phyloP scores from a whole-genome alignment of 2,888 invertebrate species.

The Euplexia lucipara region DNA sequence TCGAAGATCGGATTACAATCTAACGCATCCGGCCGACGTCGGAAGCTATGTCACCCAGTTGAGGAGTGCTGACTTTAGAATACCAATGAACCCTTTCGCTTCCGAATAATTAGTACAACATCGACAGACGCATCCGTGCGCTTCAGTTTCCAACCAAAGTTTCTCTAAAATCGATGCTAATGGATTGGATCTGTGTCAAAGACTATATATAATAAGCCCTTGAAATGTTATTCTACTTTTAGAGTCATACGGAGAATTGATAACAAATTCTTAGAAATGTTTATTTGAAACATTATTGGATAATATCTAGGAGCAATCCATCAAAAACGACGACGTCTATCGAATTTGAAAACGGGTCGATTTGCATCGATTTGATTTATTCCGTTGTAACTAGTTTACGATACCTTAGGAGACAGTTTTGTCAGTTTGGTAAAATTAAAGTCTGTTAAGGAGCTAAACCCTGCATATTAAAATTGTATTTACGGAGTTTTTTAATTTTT shows the following conservation, averaged over 20 bases:
- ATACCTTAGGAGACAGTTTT: slow-evolving; percentile 10
- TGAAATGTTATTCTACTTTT: slow-evolving; percentile 28
- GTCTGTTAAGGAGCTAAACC: too few species aligned
- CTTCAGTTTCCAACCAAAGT: slow-evolving; percentile 31
- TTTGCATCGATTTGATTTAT: slow-evolving; percentile 36
- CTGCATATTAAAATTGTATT: too few species aligned
- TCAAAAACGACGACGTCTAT: slow-evolving; percentile 32
- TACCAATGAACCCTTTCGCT: slow-evolving; percentile 52
- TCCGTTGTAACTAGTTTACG: slow-evolving; percentile 33
- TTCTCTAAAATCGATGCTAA: slow-evolving; percentile 29
- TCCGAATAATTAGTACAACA: slow-evolving; percentile 42
- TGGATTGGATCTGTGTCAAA: slow-evolving; percentile 39
- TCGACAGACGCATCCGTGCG: slow-evolving; percentile 34
- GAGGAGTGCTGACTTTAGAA: slow-evolving; percentile 54
- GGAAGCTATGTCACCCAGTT: slow-evolving; percentile 57
- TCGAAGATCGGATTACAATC: slow-evolving; percentile 21
- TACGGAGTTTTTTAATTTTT: too few species aligned
- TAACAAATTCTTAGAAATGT: slow-evolving; percentile 16
- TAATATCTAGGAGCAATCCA: slow-evolving; percentile 38
- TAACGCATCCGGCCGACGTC: slow-evolving; percentile 35
- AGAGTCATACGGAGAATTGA: background rate
- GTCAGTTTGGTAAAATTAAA: slow-evolving; percentile 15
- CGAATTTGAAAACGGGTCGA: slow-evolving; percentile 35
- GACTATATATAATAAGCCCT: slow-evolving; percentile 20
- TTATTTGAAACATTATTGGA: slow-evolving; percentile 27